Evolutionary conservation across 2,888 invertebrate genomes (phyloP), one percentile per base, ranked within the genome.

Genomic region (Charanyca ferruginea): DNA sequence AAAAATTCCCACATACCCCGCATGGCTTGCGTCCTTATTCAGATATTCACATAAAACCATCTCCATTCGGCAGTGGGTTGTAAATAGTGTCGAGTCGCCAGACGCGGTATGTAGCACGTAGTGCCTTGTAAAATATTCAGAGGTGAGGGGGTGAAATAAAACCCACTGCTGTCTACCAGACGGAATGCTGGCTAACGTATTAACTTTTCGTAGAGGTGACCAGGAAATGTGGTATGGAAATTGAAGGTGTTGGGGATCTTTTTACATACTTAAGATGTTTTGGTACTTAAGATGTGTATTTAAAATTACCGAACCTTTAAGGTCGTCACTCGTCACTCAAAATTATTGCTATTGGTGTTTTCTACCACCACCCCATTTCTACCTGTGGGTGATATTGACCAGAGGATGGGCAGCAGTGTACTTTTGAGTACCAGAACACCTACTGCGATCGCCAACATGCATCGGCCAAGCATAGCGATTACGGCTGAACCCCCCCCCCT

Each of bases 121-220:
- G 79, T 66, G 72, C 74, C 75, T 72, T 77, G 84, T 90, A 77
- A 90, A 90, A 90, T 90, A 90, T 90, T 90, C 89, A 90, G 62
- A 70, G 72, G 65, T 75, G 70, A 73, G 68, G 78, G 79, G 78
- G 83, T 83, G 85, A 85, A 86, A 89, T 89, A 90, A 89, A 89
- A 86, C 83, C 84, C 66, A 62, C 60, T 59, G 68, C 77, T 55
- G 72, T 79, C 74, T 80, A 67, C 66, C 54, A 80, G 79, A 71
- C 72, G 73, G 55, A 74, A 85, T 68, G 80, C 54, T 72, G 66
- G 65, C 62, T 58, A 49, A 49, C 38, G 68, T 74, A 79, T 82
- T 80, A 78, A 80, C 58, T 83, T 76, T 70, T 60, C 61, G 57
- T 49, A 52, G 35, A 59, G 58, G 55, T 68, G 61, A 81, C 67